Percentiles rank a stretch among this genome's conserved stretches.
These are phyloP conservation scores for Jaculus jaculus DNA, from an alignment of 2,113 vertebrate species.

Conservation along the genomic window DNA sequence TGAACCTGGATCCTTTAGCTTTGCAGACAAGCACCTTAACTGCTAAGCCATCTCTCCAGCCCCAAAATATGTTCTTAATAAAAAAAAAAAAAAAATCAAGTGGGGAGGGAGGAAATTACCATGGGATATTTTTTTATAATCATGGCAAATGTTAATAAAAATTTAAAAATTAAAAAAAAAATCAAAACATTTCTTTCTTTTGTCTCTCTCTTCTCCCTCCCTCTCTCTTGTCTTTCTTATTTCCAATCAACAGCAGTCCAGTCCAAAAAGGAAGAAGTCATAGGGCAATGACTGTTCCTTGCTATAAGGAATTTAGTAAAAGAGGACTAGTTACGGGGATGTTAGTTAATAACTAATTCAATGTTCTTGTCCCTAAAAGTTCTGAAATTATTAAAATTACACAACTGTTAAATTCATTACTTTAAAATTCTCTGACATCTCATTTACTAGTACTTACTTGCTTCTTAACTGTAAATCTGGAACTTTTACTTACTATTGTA, in stretches of 20 bases:
- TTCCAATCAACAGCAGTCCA: not conserved
- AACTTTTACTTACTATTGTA: not conserved
- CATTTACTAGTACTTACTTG: conserved; percentile 13
- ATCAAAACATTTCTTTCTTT: not conserved
- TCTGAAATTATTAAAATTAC: conserved; percentile 45
- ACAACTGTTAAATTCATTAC: conserved; percentile 37
- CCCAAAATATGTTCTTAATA: too few species aligned
- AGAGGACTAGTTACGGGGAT: not conserved
- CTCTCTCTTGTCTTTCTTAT: not conserved
- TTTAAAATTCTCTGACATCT: conserved; percentile 33
- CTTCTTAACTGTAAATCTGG: not conserved
- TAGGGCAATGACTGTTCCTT: not conserved
- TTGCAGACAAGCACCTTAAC: too few species aligned
- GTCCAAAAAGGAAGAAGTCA: not conserved
- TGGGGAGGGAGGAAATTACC: too few species aligned
- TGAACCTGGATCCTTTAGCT: too few species aligned
- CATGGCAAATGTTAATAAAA: too few species aligned
- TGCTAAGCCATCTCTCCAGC: too few species aligned
- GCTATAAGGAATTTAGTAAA: not conserved
- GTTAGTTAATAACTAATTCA: not conserved
- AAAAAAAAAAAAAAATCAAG: too few species aligned
- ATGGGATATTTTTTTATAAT: too few species aligned
- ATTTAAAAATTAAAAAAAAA: too few species aligned
- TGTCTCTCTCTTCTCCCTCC: not conserved
- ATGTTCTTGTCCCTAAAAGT: not conserved